These are phyloP conservation scores for Lottia gigantea DNA, from an alignment of 2,888 invertebrate genomes.

Conservation along the genomic window DNA sequence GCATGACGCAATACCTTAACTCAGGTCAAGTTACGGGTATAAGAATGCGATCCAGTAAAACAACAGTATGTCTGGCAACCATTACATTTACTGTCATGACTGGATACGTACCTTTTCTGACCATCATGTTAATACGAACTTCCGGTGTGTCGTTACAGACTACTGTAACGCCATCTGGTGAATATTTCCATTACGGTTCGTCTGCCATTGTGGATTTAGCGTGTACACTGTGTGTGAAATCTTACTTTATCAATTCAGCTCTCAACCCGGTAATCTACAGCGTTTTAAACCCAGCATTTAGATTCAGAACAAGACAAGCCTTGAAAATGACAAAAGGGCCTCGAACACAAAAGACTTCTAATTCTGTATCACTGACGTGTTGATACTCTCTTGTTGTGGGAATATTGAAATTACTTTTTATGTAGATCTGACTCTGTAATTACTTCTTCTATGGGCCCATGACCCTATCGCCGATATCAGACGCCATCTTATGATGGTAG, in stretches of 20 bases:
- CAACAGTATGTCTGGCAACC: constrained; percentile 47
- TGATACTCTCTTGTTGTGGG: no score
- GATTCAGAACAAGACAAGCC: constrained; percentile 25
- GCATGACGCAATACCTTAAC: background rate
- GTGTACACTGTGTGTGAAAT: constrained; percentile 50
- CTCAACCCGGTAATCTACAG: constrained; percentile 39
- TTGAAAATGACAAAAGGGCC: constrained; percentile 5
- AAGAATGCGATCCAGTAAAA: constrained; percentile 38
- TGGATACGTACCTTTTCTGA: constrained; percentile 52
- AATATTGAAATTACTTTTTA: no score
- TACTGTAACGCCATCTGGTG: background rate
- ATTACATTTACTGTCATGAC: constrained; percentile 47
- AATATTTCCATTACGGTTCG: constrained; percentile 17
- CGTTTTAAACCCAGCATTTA: constrained; percentile 32
- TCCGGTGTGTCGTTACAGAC: constrained; percentile 41
- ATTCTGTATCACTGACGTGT: no score
- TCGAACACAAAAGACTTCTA: no score
- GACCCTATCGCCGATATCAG: no score
- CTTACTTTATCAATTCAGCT: constrained; percentile 42
- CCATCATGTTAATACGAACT: constrained; percentile 43
- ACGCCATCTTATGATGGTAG: no score
- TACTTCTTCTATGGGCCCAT: no score
- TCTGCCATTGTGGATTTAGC: constrained; percentile 35
- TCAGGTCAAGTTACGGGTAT: constrained; percentile 17
- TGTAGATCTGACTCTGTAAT: no score